Evolutionary conservation across 1,140 invertebrate genomes (phyloP).

Genomic region (Ptiloglossa arizonensis): DNA sequence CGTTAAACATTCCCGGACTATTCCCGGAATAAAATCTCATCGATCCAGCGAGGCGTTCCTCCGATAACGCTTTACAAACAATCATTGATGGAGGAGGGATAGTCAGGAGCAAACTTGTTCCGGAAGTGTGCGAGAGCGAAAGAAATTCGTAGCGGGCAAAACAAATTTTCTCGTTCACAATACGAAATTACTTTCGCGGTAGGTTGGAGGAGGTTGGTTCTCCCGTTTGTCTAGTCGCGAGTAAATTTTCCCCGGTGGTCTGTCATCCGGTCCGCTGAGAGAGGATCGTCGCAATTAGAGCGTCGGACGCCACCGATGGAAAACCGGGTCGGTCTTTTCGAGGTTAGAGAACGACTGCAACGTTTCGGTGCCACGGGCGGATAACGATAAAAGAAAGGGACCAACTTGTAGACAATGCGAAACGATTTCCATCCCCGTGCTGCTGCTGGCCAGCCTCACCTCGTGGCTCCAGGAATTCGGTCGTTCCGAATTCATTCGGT

Average conservation of each 20-base stretch:
- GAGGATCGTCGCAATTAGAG: slow-evolving; percentile 54
- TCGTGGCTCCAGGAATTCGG: slow-evolving; percentile 41
- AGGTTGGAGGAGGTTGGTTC: neutral
- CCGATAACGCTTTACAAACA: neutral
- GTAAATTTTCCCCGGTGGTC: slow-evolving; percentile 35
- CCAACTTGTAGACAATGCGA: slow-evolving; percentile 46
- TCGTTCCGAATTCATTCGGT: slow-evolving; percentile 51
- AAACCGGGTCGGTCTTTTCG: slow-evolving; percentile 49
- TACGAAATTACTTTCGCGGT: slow-evolving; percentile 35
- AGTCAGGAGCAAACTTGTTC: neutral
- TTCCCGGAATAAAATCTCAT: too few relatives aligned
- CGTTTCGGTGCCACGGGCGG: slow-evolving; percentile 47
- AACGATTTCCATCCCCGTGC: slow-evolving; percentile 41
- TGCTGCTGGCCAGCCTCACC: slow-evolving; percentile 13
- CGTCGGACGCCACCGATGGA: slow-evolving; percentile 44
- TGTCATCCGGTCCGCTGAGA: slow-evolving; percentile 23
- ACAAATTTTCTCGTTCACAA: slow-evolving; percentile 25
- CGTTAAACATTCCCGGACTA: too few relatives aligned
- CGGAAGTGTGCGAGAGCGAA: neutral
- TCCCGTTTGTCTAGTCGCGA: slow-evolving; percentile 8
- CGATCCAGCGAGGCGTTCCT: neutral
- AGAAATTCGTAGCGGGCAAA: neutral
- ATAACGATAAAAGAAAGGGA: slow-evolving; percentile 52
- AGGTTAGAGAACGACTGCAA: slow-evolving; percentile 39
- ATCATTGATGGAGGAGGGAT: neutral